These are phyloP conservation scores for Heliconius erato DNA, from an alignment of 2,888 invertebrate genomes.

Conservation along the genomic window DNA sequence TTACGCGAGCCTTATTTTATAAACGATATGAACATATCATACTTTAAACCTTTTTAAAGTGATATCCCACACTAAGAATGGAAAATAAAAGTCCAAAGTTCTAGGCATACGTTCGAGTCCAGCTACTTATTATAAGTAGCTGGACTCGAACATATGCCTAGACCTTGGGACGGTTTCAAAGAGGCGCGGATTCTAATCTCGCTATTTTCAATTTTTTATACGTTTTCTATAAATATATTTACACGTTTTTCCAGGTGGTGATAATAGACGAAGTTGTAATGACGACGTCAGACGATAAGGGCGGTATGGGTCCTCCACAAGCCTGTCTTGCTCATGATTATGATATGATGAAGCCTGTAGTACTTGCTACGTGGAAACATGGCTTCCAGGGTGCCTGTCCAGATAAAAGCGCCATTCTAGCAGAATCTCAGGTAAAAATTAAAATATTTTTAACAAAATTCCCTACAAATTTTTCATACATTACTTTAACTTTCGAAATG, in stretches of 20 bases:
- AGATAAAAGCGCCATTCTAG: constrained; percentile 94
- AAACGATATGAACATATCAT: neutral
- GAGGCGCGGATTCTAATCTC: neutral
- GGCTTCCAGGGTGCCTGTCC: constrained; percentile 98
- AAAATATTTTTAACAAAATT: neutral
- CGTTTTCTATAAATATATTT: constrained; percentile 5
- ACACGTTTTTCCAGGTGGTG: constrained; percentile 88
- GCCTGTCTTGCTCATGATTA: constrained; percentile 96
- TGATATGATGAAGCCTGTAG: constrained; percentile 96
- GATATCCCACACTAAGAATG: neutral
- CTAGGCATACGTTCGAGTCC: too few relatives aligned
- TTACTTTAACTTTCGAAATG: constrained; percentile 1
- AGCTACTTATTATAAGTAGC: too few relatives aligned
- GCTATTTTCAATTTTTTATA: neutral
- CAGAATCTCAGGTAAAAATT: constrained; percentile 91
- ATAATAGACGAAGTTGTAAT: constrained; percentile 95
- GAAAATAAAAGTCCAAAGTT: neutral
- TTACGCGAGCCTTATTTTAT: neutral
- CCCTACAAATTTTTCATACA: neutral
- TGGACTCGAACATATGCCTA: too few relatives aligned
- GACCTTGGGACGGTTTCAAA: neutral
- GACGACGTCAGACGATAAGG: constrained; percentile 93
- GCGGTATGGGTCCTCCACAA: constrained; percentile 88
- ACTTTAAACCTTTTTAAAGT: neutral
- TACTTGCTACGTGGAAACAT: constrained; percentile 97